Evolutionary conservation across 2,888 invertebrate species (phyloP).

Genomic region (Acanthopleura granulata): DNA sequence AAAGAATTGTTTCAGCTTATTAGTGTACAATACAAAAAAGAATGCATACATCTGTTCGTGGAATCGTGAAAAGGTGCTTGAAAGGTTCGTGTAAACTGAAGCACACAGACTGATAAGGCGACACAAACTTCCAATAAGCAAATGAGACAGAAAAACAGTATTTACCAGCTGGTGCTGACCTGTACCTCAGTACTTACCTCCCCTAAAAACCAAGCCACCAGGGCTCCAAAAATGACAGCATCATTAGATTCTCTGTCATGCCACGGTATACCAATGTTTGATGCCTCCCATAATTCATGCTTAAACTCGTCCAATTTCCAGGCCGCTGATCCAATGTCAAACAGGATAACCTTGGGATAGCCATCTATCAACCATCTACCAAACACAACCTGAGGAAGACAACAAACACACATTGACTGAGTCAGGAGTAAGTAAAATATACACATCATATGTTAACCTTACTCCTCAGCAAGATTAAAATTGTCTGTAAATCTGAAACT

Average conservation of each 20-base stretch:
- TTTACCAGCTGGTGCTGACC: too few relatives aligned
- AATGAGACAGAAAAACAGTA: too few relatives aligned
- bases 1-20: too few relatives aligned
- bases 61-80: too few relatives aligned
- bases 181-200: slow-evolving; percentile 75
- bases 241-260: slow-evolving; percentile 97
- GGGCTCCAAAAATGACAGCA: slow-evolving; percentile 94
- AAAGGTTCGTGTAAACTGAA: too few relatives aligned
- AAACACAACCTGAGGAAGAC: slow-evolving; percentile 80
- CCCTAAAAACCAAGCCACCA: slow-evolving; percentile 91
- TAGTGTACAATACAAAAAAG: too few relatives aligned
- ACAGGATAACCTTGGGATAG: slow-evolving; percentile 97
- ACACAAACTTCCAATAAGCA: too few relatives aligned
- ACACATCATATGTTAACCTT: background rate
- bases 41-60: too few relatives aligned
- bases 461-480: background rate
- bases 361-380: slow-evolving; percentile 99
- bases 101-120: too few relatives aligned
- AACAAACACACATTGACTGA: background rate
- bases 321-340: slow-evolving; percentile 96
- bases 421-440: background rate
- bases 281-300: slow-evolving; percentile 89
- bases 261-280: slow-evolving; percentile 91
- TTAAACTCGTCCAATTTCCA: slow-evolving; percentile 97
- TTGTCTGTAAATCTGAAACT: too few relatives aligned